Evolutionary conservation across 2,797 vertebrate species (phyloP), one percentile per base, ranked within the genome.

Genomic region (Gymnoscopelus microlampas): DNA sequence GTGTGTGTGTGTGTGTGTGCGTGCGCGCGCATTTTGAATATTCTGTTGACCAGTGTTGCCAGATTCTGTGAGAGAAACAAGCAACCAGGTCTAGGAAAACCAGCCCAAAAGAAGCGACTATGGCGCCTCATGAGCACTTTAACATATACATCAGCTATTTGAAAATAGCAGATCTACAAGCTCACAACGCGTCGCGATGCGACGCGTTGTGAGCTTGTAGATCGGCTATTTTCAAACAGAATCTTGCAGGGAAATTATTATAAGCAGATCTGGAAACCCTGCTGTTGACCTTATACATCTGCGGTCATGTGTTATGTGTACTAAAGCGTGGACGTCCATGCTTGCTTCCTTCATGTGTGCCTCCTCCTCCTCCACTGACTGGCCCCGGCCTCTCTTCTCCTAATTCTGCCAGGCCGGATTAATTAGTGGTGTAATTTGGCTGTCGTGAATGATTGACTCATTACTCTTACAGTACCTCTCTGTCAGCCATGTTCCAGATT

Each of bases 391-490:
- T 53, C 49, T 19, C 26, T 29, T 51, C 53, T 73, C 15, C 71
- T 73, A 62, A 67, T 72, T 72, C 70, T 66, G 57, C 63, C 39
- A 8, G 32, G 60, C 47, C 35, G 32, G 49, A 60, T 72, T 61
- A 60, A 66, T 72, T 72, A 72, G 63, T 23, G 23, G 23, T 59
- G 57, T 72, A 60, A 60, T 66, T 66, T 72, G 70, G 56, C 70
- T 55, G 63, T 29, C 24, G 50, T 60, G 63, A 60, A 55, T 66
- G 70, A 79, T 76, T 39, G 65, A 54, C 59, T 76, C 74, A 61
- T 77, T 53, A 57, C 55, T 78, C 62, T 70, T 55, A 55, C 39
- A 44, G 9, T 7, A 44, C 60, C 62, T 56, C 47, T 71, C 66
- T 24, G 62, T 74, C 66, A 57, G 66, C 70, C 62, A 54, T 75